Evolutionary conservation across 2,888 invertebrate species (phyloP), one percentile per base, ranked within the genome.

Genomic region (Drosophila neoperkinsi): DNA sequence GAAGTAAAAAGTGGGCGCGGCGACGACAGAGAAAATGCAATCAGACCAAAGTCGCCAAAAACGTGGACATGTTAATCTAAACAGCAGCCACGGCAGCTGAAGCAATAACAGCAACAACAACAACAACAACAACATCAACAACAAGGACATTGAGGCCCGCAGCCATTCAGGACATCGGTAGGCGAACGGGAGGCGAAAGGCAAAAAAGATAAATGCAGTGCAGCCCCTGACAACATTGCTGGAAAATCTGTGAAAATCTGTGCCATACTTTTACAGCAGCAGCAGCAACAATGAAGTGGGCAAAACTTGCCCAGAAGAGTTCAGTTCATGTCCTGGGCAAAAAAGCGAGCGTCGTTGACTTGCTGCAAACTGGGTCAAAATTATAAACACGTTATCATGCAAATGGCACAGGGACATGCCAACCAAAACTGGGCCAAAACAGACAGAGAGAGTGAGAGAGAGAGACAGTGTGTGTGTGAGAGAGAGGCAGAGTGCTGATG

Each of bases 381-480:
- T 87, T 87, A 87, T 87, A 87, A 90, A 81, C 90, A 87, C 90
- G 86, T 87, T 90, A 88, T 90, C 90, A 90, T 85, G 86, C 85
- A 86, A 89, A 89, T 89, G 82, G 90, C 88, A 80, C 85, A 82
- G 82, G 78, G 81, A 78, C 82, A 75, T 67, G 82, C 69, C 31
- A 43, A 50, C 31, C 55, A 31, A 63, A 70, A 76, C 41, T 71
- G 59, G 62, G 66, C 63, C 76, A 76, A 34, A 34, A 60, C 51
- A 57, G 61, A 46, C 43, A 63, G 51, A 43, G 55, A 25, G 36
- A 49, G 18, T 25, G 21, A 18, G 46, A n/a, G 21, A 64, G 59
- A 49, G 51, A 38, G 41, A 21, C 21, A 21, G 21, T 36, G 16
- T 16, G 16, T 2, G 34, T 0, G 61, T 38, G 55, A 52, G 21